Evolutionary conservation across 2,888 invertebrate species (phyloP), one percentile per base, ranked within the genome.

Genomic region (Drosophila affinis): DNA sequence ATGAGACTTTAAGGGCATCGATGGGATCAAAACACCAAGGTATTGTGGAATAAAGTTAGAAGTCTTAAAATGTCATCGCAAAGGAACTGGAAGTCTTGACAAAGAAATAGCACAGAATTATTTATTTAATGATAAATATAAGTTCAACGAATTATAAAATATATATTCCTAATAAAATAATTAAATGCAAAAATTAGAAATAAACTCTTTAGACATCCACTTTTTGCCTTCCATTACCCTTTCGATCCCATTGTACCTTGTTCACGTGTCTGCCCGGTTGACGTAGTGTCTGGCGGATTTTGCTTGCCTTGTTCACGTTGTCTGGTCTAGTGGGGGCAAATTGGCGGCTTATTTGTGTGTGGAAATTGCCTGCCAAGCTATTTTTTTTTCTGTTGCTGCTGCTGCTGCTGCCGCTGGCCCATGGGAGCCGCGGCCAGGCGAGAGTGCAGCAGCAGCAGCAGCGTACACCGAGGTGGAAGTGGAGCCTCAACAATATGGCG

Each of bases 271-370:
- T 76, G 68, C 55, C 54, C 52, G 51, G 70, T 72, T 79, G 81
- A 83, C 77, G 78, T 83, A 75, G 78, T 73, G 72, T 65, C 65
- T 72, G 72, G 72, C 56, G 75, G 58, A 61, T 79, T 77, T 56
- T 56, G 56, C 69, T 68, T 70, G 62, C 47, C 65, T 56, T 81
- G 77, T 77, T 78, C 72, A 63, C 62, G 61, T 61, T 72, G 78
- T 62, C 65, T 60, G 61, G 34, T 45, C 64, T 57, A 67, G 75
- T 70, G 72, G 78, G 78, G 81, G 77, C 77, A 79, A 84, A 82
- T 84, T 89, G 81, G 78, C 88, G 78, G 87, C 76, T 81, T 79
- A 77, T 79, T 81, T 80, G 79, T 81, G 78, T 81, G 82, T 82
- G 77, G 69, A 80, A 80, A 76, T 79, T 72, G 72, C 76, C 75